Evolutionary conservation across 2,888 invertebrate genomes (phyloP), one percentile per base, ranked within the genome.

Genomic region (Silvanus unidentatus): DNA sequence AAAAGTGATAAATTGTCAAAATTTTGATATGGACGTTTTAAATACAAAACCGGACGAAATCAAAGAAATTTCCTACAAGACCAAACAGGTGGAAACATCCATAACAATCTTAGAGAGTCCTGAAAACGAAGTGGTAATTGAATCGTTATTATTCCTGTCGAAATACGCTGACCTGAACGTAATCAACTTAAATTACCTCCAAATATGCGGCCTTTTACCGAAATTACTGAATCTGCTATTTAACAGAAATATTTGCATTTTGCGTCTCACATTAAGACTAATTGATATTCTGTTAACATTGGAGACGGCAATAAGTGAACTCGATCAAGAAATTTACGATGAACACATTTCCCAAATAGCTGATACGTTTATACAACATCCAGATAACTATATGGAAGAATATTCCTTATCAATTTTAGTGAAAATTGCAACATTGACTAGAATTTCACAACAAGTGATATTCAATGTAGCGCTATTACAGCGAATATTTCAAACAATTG

Each of bases 11-110:
- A 28, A 28, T 9, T 28, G 8, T 9, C 8, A 28, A 28, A 28
- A 10, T 12, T 32, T 4, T 12, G 10, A 32, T 5, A 32, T 12
- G 13, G n/a, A 12, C n/a, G 32, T 32, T 32, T 12, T 32, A 5
- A 32, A 32, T 12, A 5, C 32, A n/a, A 32, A 45, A 40, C 34
- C 45, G 0, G 49, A 56, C 43, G 45, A 48, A 34, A 57, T 63
- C n/a, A 60, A 59, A 48, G 65, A 65, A 42, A 63, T 63, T 52
- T 29, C 48, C 1, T 65, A 65, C 46, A 39, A 53, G 2, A 57
- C 61, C 5, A 59, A 52, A 42, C 57, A 64, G 50, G 57, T 65
- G 10, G 62, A 63, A 48, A 63, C 65, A 6, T 65, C 65, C 6
- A 60, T 65, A 28, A 53, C 59, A 5, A 54, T 65, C 34, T 43